Conservation (phyloP, 2,888 invertebrate genomes). For the Suillia variegata region DNA sequence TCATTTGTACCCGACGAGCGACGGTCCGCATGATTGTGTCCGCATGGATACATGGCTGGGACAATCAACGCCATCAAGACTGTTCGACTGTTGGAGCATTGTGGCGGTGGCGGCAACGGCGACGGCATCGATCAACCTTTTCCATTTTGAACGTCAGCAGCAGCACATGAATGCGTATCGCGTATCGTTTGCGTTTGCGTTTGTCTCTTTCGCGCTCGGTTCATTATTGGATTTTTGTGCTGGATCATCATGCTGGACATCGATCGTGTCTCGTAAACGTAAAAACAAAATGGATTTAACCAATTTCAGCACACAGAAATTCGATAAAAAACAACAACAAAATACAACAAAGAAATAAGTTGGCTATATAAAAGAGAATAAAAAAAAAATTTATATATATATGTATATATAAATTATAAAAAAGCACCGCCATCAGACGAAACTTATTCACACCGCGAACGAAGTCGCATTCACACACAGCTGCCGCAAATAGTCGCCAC, state of each 20-base stretch:
- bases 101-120: too few species aligned
- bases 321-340: background rate
- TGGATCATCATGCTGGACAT: slow-evolving; percentile 33
- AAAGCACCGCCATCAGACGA: slow-evolving; percentile 1
- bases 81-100: too few species aligned
- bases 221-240: slow-evolving; percentile 38
- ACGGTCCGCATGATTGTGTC: slow-evolving; percentile 12
- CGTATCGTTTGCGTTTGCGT: slow-evolving; percentile 4
- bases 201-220: too few species aligned
- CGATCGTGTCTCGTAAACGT: slow-evolving; percentile 10
- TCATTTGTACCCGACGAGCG: slow-evolving; percentile 25
- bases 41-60: background rate
- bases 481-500: slow-evolving; percentile 11
- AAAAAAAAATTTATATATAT: background rate
- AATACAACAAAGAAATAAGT: background rate
- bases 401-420: too few species aligned
- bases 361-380: background rate
- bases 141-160: background rate
- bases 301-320: background rate
- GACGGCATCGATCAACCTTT: background rate
- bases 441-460: slow-evolving; percentile 3
- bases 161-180: slow-evolving; percentile 19
- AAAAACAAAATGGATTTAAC: background rate
- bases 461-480: background rate
- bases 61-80: background rate